Conservation (phyloP, 2,113 vertebrate species). For the Toxotes chatareus region DNA sequence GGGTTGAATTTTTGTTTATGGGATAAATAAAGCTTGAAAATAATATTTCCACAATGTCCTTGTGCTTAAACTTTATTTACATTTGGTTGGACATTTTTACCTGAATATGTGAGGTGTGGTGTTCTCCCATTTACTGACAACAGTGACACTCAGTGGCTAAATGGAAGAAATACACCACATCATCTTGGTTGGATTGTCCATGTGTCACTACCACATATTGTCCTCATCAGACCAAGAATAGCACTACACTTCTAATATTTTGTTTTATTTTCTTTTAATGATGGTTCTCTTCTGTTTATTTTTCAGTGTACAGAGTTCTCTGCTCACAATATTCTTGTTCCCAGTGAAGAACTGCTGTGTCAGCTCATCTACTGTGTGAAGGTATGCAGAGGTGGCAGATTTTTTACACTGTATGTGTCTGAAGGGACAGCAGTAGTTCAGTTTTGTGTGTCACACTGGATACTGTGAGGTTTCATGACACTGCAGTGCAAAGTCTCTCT, state of each 20-base stretch:
- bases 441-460: too few relatives aligned
- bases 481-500: background rate
- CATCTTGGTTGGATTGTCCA: too few relatives aligned
- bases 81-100: background rate
- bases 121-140: background rate
- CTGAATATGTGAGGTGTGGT: too few relatives aligned
- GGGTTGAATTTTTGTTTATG: constrained; percentile 61
- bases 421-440: background rate
- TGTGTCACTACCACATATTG: background rate
- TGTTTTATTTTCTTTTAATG: background rate
- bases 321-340: background rate
- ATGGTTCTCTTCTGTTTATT: background rate
- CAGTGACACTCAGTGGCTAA: constrained; percentile 54
- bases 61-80: background rate
- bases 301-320: background rate
- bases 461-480: background rate
- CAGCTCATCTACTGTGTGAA: background rate
- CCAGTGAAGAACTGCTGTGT: background rate
- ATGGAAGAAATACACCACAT: constrained; percentile 22
- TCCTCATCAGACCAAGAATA: background rate
- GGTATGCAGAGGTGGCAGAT: background rate
- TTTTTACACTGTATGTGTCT: too few relatives aligned
- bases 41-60: background rate
- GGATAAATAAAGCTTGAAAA: constrained; percentile 73
- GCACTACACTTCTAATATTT: background rate